phyloP scores from a whole-genome alignment of 2,113 vertebrate genomes.

The Gambusia affinis region DNA sequence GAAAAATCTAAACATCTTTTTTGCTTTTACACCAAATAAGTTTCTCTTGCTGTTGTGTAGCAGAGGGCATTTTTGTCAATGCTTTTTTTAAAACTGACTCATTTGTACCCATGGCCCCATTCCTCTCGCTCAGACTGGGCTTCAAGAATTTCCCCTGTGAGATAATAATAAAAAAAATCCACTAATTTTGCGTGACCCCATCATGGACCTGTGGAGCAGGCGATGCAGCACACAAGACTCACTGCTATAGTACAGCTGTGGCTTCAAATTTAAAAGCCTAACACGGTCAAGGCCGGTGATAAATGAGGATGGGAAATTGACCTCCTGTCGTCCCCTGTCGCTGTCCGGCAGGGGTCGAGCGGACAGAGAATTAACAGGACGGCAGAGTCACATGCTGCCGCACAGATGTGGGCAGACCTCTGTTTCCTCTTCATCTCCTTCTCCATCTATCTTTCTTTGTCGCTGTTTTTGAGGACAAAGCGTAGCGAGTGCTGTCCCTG shows the following conservation, averaged over 20 bases:
- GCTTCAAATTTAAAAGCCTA: constrained; percentile 66
- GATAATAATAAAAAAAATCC: constrained; percentile 74
- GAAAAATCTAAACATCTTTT: constrained; percentile 59
- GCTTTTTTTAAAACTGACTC: constrained; percentile 36
- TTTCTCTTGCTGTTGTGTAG: constrained; percentile 60
- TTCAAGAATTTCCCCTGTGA: constrained; percentile 69
- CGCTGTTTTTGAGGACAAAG: constrained; percentile 22
- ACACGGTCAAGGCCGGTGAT: constrained; percentile 57
- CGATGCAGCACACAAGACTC: constrained; percentile 44
- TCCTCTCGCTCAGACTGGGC: constrained; percentile 27
- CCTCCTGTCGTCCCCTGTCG: constrained; percentile 33
- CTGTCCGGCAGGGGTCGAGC: constrained; percentile 47
- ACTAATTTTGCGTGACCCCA: constrained; percentile 69
- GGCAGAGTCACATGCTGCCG: constrained; percentile 51
- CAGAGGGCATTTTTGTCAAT: constrained; percentile 57
- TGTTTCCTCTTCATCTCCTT: constrained; percentile 61
- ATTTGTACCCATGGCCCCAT: constrained; percentile 50
- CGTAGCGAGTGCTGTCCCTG: background rate
- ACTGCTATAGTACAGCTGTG: constrained; percentile 22
- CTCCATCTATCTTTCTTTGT: constrained; percentile 47
- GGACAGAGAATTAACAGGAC: constrained; percentile 54
- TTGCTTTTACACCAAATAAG: constrained; percentile 43
- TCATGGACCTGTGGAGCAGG: constrained; percentile 50
- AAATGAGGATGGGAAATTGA: constrained; percentile 56
- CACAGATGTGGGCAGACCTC: constrained; percentile 79